Evolutionary conservation across 2,888 invertebrate species (phyloP).

Genomic region (Mythimna ferrago): DNA sequence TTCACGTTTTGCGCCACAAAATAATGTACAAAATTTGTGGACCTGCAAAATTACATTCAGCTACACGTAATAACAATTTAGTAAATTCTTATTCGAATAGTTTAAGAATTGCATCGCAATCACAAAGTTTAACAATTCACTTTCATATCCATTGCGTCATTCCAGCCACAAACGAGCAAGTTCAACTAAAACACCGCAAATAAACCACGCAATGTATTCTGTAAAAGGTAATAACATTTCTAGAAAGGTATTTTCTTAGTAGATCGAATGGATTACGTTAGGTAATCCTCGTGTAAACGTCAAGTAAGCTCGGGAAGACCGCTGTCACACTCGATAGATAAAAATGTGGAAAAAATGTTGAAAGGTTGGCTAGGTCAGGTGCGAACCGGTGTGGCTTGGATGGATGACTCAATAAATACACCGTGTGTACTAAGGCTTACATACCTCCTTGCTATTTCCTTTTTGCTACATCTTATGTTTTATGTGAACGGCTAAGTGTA

Average conservation of each 20-base stretch:
- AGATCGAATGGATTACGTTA: slow-evolving; percentile 56
- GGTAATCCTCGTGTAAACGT: slow-evolving; percentile 54
- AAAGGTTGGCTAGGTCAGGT: slow-evolving; percentile 45
- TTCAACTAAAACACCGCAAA: background rate
- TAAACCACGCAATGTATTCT: slow-evolving; percentile 29
- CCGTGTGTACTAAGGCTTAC: slow-evolving; percentile 33
- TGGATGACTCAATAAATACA: slow-evolving; percentile 54
- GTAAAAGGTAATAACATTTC: slow-evolving; percentile 13
- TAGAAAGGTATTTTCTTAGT: slow-evolving; percentile 48
- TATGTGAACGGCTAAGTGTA: slow-evolving; percentile 44
- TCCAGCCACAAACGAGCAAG: slow-evolving; percentile 16
- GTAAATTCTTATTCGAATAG: background rate
- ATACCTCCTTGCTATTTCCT: slow-evolving; percentile 17
- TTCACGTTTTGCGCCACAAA: background rate
- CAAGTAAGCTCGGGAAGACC: slow-evolving; percentile 38
- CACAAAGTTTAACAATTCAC: slow-evolving; percentile 13
- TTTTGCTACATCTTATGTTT: slow-evolving; percentile 35
- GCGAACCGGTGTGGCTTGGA: slow-evolving; percentile 36
- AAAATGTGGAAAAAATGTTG: slow-evolving; percentile 53
- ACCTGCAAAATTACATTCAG: slow-evolving; percentile 19
- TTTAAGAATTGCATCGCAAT: slow-evolving; percentile 17
- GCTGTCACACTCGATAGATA: slow-evolving; percentile 58
- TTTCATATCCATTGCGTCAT: slow-evolving; percentile 30
- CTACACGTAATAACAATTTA: slow-evolving; percentile 6
- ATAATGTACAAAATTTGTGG: background rate